Conservation (phyloP, 2,888 invertebrate genomes). For the Melolontha melolontha region DNA sequence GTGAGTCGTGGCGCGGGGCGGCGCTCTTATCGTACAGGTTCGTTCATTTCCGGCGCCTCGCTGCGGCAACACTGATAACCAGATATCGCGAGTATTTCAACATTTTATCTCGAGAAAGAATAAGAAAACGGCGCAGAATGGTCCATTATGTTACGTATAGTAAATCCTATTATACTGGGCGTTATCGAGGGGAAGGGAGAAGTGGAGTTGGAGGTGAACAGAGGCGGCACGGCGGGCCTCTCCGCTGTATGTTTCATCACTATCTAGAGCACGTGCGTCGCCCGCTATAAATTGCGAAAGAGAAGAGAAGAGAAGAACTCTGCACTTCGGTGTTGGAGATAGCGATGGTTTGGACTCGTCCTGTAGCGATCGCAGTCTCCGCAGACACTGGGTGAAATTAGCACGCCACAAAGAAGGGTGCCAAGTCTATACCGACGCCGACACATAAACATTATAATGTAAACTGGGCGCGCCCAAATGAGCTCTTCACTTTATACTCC, state of each 20-base stretch:
- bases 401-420: conserved; percentile 54
- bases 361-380: conserved; percentile 24
- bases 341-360: conserved; percentile 47
- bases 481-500: conserved; percentile 60
- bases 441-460: conserved; percentile 60
- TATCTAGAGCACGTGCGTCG: conserved; percentile 64
- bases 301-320: conserved; percentile 48
- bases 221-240: conserved; percentile 35
- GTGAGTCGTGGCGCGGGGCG: conserved; percentile 58
- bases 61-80: conserved; percentile 66
- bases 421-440: conserved; percentile 50
- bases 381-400: conserved; percentile 59
- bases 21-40: conserved; percentile 65
- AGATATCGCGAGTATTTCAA: conserved; percentile 66
- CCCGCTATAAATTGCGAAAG: conserved; percentile 60
- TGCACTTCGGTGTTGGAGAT: conserved; percentile 53
- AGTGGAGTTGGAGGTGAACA: too few relatives aligned
- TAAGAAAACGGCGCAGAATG: conserved; percentile 68
- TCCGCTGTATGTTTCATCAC: conserved; percentile 61
- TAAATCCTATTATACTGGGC: conserved; percentile 68
- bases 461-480: conserved; percentile 53
- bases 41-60: conserved; percentile 66
- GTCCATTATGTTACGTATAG: conserved; percentile 68
- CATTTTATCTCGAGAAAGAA: conserved; percentile 67
- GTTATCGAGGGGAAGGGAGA: conserved; percentile 60